Conservation (phyloP, 1,140 invertebrate species). For the Drosophila rufa region DNA sequence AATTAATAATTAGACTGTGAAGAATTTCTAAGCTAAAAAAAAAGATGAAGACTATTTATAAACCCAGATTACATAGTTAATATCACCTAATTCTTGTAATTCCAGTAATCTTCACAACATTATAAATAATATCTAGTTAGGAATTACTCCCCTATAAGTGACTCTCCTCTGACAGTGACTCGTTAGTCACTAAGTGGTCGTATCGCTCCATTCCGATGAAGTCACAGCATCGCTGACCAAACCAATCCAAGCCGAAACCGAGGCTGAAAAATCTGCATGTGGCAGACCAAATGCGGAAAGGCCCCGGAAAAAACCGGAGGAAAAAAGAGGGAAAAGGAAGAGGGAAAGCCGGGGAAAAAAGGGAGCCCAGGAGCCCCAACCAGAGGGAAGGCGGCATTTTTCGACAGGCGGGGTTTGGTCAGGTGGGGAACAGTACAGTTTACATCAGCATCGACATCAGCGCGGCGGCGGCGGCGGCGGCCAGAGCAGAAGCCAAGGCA, state of each 20-base stretch:
- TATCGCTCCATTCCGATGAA: background rate
- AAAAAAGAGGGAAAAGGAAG: background rate
- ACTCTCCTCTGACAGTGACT: background rate
- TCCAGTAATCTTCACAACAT: too few relatives aligned
- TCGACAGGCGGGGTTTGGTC: constrained; percentile 35
- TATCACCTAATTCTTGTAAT: too few relatives aligned
- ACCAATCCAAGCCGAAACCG: constrained; percentile 1
- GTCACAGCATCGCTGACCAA: constrained; percentile 36
- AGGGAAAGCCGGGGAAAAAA: constrained; percentile 11
- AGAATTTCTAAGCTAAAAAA: too few relatives aligned
- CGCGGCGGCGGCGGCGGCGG: constrained; percentile 4
- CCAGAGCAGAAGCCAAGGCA: constrained; percentile 46
- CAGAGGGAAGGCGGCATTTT: constrained; percentile 23
- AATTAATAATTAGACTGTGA: too few relatives aligned
- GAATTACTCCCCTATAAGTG: background rate
- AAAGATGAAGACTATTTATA: background rate
- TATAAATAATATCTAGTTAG: background rate
- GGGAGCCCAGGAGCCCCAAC: background rate
- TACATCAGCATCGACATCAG: constrained; percentile 52
- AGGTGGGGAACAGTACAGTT: constrained; percentile 48
- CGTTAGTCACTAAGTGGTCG: background rate
- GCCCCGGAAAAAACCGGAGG: background rate
- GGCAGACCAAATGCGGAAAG: constrained; percentile 38
- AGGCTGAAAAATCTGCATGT: constrained; percentile 54
- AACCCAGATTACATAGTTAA: too few relatives aligned